Evolutionary conservation across 2,797 vertebrate species (phyloP), one percentile per base, ranked within the genome.

Genomic region (Strix occidentalis): DNA sequence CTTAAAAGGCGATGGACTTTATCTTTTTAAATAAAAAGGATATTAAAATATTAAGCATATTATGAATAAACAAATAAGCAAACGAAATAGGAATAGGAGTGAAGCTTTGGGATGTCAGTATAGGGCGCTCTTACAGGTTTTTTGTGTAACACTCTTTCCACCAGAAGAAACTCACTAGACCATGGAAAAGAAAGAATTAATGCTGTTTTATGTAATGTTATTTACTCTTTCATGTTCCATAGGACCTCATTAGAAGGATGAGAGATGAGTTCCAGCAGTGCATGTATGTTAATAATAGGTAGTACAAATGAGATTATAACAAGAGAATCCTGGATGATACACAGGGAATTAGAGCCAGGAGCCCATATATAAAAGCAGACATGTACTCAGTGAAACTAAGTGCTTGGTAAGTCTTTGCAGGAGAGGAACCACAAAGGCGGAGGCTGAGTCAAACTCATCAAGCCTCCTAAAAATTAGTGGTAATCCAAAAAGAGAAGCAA

Each of bases 231-330:
- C 58, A 39, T 76, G 45, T 92, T 84, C 72, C 46, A 29, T 39
- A 53, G 37, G 71, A 78, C 41, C 33, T 91, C 70, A 68, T 63
- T 86, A 83, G 89, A 82, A 87, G 66, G 71, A 80, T 53, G 57
- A 87, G 41, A 78, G 54, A 74, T 70, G 81, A 92, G 51, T 89
- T 90, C 50, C 81, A 84, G 63, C 70, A 66, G 33, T 37, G 51
- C n/a, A 37, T 50, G 35, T 48, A 31, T 90, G 80, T 94, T 92
- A 95, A 87, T 89, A 93, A 93, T 66, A 90, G 66, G 83, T 77
- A 71, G 54, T 63, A 90, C 77, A 94, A 90, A 95, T 91, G 66
- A 93, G 84, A 92, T 93, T 87, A 90, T 69, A 89, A 46, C 60
- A 90, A 84, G 69, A 92, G 53, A 90, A 94, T 72, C 88, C 45